Evolutionary conservation across 2,113 vertebrate genomes (phyloP).

Genomic region (Trogon melanurus): DNA sequence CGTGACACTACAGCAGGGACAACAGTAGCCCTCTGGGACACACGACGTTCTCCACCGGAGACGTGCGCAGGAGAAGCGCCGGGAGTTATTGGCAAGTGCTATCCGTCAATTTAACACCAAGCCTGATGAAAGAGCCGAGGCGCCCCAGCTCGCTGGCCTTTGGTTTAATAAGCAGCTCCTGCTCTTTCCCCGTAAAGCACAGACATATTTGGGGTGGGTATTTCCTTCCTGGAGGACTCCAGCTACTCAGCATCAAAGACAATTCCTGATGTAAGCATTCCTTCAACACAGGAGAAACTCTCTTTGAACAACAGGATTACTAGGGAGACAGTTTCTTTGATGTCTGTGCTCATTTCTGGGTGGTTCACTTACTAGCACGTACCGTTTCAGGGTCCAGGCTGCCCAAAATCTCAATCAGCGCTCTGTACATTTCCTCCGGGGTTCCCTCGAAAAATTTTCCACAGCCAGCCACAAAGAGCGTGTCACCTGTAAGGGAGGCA

Average conservation of each 20-base stretch:
- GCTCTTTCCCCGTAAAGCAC: not conserved
- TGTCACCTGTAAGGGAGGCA: conserved; percentile 84
- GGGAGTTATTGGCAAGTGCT: not conserved
- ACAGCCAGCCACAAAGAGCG: conserved; percentile 93
- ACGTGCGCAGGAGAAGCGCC: not conserved
- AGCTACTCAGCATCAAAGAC: not conserved
- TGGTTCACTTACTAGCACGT: not conserved
- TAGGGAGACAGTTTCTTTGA: not conserved
- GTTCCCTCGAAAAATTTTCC: conserved; percentile 99
- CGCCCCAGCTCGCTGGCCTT: not conserved
- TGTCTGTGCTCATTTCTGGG: not conserved
- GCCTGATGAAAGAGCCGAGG: not conserved
- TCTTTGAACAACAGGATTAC: not conserved
- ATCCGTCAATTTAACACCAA: not conserved
- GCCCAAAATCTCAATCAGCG: conserved; percentile 90
- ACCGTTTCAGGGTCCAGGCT: conserved; percentile 89
- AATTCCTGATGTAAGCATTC: rapidly evolving
- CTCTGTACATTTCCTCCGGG: conserved; percentile 94
- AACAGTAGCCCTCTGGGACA: not conserved
- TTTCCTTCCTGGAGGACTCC: not conserved
- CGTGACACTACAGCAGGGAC: not conserved
- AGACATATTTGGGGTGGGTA: not conserved
- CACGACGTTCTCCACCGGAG: no score
- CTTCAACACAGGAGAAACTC: not conserved
- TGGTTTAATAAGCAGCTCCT: not conserved